phyloP scores from a whole-genome alignment of 2,888 invertebrate species.

The Coenonympha arcania region DNA sequence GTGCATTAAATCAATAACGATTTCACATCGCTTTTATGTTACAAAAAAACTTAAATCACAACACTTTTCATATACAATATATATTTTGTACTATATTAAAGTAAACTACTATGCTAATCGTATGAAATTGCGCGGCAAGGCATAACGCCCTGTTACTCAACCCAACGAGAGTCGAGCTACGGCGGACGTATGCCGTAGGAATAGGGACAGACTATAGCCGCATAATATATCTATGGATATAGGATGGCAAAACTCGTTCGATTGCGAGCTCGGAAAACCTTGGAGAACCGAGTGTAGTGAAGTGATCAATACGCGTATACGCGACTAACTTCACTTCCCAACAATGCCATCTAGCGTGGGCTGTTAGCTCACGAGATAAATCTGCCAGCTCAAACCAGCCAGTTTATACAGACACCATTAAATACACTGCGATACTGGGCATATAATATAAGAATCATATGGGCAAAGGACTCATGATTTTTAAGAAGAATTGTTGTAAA shows the following conservation, averaged over 20 bases:
- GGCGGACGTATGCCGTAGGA: neutral
- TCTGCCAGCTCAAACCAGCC: no score
- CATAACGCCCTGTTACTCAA: slow-evolving; percentile 32
- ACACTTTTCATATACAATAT: slow-evolving; percentile 9
- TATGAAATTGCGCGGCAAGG: slow-evolving; percentile 32
- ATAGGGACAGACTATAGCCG: slow-evolving; percentile 16
- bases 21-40: slow-evolving; percentile 53
- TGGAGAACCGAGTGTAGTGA: slow-evolving; percentile 9
- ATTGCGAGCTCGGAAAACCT: slow-evolving; percentile 7
- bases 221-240: slow-evolving; percentile 15
- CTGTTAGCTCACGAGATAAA: no score
- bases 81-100: slow-evolving; percentile 10
- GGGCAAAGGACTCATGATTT: no score
- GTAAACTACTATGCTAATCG: slow-evolving; percentile 25
- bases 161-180: slow-evolving; percentile 24
- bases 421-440: neutral
- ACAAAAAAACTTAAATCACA: slow-evolving; percentile 17
- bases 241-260: slow-evolving; percentile 16
- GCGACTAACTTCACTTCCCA: slow-evolving; percentile 8
- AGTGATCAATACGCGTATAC: slow-evolving; percentile 8
- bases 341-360: slow-evolving; percentile 10
- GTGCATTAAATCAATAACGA: slow-evolving; percentile 25
- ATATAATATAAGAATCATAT: neutral
- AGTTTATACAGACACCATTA: neutral
- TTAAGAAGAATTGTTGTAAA: no score